Conservation (phyloP, 2,113 vertebrate genomes). For the Stegostoma tigrinum region DNA sequence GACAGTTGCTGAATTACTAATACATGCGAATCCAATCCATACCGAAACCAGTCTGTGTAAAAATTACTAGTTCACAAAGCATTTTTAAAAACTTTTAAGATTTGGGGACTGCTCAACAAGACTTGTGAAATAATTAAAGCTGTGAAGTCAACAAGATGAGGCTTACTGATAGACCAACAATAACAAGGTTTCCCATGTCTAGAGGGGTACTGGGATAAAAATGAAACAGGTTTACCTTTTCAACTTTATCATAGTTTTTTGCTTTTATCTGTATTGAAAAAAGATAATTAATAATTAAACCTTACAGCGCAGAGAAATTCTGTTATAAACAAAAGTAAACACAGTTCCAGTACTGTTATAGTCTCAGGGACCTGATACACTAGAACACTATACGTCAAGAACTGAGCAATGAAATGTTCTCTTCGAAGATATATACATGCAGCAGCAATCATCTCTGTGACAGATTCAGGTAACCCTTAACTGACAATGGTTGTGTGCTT, state of each 20-base stretch:
- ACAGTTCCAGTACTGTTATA: background rate
- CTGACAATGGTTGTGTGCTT: background rate
- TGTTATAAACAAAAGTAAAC: background rate
- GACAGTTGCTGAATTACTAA: background rate
- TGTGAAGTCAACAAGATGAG: slow-evolving; percentile 8
- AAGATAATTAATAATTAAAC: background rate
- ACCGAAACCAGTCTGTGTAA: background rate
- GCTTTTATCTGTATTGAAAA: slow-evolving; percentile 89
- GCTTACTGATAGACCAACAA: background rate
- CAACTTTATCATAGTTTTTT: slow-evolving; percentile 99
- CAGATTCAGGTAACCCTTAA: background rate
- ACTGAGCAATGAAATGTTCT: background rate
- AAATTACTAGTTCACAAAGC: background rate
- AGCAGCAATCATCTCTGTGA: background rate
- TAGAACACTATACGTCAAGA: background rate
- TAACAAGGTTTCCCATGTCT: slow-evolving; percentile 38
- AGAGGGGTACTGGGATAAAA: background rate
- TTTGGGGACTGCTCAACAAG: background rate
- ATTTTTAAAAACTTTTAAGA: too few relatives aligned
- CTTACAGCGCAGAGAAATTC: background rate
- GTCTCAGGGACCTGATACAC: background rate
- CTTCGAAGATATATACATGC: background rate
- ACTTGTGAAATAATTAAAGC: slow-evolving; percentile 36
- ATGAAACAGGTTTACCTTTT: slow-evolving; percentile 77
- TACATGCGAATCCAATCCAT: too few relatives aligned